Conservation (phyloP, 1,140 invertebrate genomes). For the Zophobas atratus region DNA sequence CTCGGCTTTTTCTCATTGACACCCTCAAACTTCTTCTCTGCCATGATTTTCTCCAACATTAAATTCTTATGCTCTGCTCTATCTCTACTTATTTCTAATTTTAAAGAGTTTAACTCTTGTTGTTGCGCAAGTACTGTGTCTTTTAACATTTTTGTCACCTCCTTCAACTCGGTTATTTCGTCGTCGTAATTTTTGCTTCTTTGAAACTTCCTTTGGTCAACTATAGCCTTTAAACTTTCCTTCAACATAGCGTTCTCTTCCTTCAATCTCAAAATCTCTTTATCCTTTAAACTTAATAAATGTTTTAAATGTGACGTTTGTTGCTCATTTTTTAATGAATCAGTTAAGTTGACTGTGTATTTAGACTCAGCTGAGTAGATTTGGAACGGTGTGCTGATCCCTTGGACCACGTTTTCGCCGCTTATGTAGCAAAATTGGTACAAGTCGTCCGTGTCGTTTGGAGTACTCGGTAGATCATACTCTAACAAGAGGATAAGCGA, state of each 20-base stretch:
- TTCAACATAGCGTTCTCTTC: slow-evolving; percentile 57
- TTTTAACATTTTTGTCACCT: slow-evolving; percentile 47
- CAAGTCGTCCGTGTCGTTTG: slow-evolving; percentile 54
- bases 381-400: slow-evolving; percentile 60
- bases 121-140: slow-evolving; percentile 49
- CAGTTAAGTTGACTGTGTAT: slow-evolving; percentile 16
- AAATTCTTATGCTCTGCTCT: slow-evolving; percentile 52
- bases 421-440: slow-evolving; percentile 63
- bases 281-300: slow-evolving; percentile 42
- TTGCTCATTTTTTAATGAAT: slow-evolving; percentile 23
- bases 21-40: slow-evolving; percentile 53
- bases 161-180: slow-evolving; percentile 55
- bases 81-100: slow-evolving; percentile 51
- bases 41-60: slow-evolving; percentile 49
- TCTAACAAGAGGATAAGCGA: slow-evolving; percentile 53
- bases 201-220: slow-evolving; percentile 30
- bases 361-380: slow-evolving; percentile 35
- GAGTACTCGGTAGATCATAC: slow-evolving; percentile 52
- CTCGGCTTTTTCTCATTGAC: slow-evolving; percentile 39
- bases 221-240: slow-evolving; percentile 49
- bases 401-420: slow-evolving; percentile 58
- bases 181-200: slow-evolving; percentile 51
- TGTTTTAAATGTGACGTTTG: slow-evolving; percentile 19
- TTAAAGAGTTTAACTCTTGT: slow-evolving; percentile 57
- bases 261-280: slow-evolving; percentile 53